phyloP scores from a whole-genome alignment of 2,888 invertebrate genomes.

The Apotomis capreana region DNA sequence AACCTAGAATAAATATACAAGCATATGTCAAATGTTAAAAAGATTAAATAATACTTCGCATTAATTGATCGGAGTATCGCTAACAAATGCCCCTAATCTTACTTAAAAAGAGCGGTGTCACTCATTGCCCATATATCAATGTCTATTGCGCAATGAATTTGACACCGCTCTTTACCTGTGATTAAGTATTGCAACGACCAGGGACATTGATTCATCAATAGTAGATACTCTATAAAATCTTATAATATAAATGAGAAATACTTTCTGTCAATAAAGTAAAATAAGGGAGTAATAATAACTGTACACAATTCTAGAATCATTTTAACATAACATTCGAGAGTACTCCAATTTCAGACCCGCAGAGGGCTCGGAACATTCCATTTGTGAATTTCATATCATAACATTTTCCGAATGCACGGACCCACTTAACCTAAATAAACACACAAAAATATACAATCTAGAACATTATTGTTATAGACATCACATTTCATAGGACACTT shows the following conservation, averaged over 20 bases:
- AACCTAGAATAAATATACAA: constrained; percentile 60
- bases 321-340: constrained; percentile 35
- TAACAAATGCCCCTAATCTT: constrained; percentile 50
- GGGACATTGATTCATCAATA: constrained; percentile 55
- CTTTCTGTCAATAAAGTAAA: constrained; percentile 42
- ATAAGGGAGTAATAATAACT: constrained; percentile 29
- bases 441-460: constrained; percentile 82
- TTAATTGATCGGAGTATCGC: constrained; percentile 25
- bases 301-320: constrained; percentile 28
- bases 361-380: constrained; percentile 16
- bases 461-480: constrained; percentile 82
- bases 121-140: no score
- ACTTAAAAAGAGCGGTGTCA: constrained; percentile 14
- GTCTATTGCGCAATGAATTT: no score
- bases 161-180: no score
- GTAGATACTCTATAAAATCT: constrained; percentile 49
- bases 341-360: constrained; percentile 3
- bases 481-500: constrained; percentile 81
- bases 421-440: constrained; percentile 75
- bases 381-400: constrained; percentile 55
- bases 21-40: constrained; percentile 72
- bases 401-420: constrained; percentile 77
- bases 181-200: constrained; percentile 36
- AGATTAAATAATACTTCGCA: constrained; percentile 52
- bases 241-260: constrained; percentile 39